Percentiles rank a stretch among this genome's conserved stretches.
These are phyloP conservation scores for Crocallis elinguaria DNA, from an alignment of 2,888 invertebrate species.

Conservation along the genomic window DNA sequence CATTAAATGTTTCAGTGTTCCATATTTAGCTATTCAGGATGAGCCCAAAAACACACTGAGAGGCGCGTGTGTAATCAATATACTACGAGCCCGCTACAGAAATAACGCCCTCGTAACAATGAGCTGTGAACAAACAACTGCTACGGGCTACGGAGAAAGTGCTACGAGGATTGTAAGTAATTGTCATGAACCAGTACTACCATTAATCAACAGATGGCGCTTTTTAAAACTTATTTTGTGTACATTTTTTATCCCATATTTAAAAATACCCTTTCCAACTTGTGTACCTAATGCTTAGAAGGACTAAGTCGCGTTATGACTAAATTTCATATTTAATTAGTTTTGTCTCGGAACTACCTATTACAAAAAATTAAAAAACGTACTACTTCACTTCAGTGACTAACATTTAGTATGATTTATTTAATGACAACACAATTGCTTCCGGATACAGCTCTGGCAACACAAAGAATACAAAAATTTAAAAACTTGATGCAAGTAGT, in stretches of 20 bases:
- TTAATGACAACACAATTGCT: no score
- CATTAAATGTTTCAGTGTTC: constrained; percentile 37
- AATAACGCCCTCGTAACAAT: constrained; percentile 33
- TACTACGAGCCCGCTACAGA: constrained; percentile 32
- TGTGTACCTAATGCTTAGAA: no score
- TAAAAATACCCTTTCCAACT: no score
- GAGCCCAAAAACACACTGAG: constrained; percentile 36
- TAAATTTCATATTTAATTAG: neutral
- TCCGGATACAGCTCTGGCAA: no score
- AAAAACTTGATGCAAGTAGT: no score
- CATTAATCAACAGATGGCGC: constrained; percentile 33
- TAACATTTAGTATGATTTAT: no score
- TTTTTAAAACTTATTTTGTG: constrained; percentile 1
- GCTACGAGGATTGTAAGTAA: constrained; percentile 13
- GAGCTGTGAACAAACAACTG: constrained; percentile 10
- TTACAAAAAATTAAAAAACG: no score
- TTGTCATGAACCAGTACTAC: neutral
- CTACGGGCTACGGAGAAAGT: constrained; percentile 9
- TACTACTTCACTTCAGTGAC: no score
- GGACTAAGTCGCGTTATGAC: no score
- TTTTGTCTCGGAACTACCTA: no score
- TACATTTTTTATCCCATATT: no score
- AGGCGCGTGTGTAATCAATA: constrained; percentile 79
- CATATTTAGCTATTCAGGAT: constrained; percentile 53
- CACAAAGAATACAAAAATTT: no score